Percentiles rank a stretch among this genome's conserved stretches.
phyloP scores from a whole-genome alignment of 2,797 vertebrate species.

The Molossus alvarezi region DNA sequence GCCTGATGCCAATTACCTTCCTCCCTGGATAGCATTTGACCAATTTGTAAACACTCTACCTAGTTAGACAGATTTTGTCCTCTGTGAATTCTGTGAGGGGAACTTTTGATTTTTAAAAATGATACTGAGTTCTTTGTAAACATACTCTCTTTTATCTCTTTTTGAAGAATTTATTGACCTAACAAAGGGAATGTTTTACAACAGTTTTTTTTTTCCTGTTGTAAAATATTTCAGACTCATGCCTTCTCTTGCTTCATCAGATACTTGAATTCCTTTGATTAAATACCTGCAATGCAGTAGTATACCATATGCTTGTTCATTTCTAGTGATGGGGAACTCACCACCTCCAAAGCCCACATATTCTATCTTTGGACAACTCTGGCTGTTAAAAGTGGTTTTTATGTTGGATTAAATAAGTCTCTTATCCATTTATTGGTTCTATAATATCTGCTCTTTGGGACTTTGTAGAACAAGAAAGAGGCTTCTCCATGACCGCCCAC shows the following conservation, averaged over 20 bases:
- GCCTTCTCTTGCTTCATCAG: constrained; percentile 22
- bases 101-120: constrained; percentile 65
- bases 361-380: neutral
- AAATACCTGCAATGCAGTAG: neutral
- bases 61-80: constrained; percentile 80
- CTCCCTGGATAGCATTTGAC: constrained; percentile 83
- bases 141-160: constrained; percentile 32
- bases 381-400: neutral
- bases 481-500: neutral
- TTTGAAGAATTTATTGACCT: constrained; percentile 53
- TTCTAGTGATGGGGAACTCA: neutral
- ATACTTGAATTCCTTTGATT: constrained; percentile 27
- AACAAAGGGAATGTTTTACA: constrained; percentile 60
- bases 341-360: neutral
- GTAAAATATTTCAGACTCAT: constrained; percentile 2
- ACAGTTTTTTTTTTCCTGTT: constrained; percentile 31
- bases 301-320: neutral
- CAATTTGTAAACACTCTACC: constrained; percentile 80
- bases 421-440: constrained; percentile 31
- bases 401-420: neutral
- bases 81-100: constrained; percentile 48
- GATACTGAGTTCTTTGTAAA: constrained; percentile 57
- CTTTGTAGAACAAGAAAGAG: constrained; percentile 17
- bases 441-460: neutral
- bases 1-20: constrained; percentile 83